Base-by-base conservation (phyloP, 2,888 invertebrate genomes). In the Gibbula magus region DNA sequence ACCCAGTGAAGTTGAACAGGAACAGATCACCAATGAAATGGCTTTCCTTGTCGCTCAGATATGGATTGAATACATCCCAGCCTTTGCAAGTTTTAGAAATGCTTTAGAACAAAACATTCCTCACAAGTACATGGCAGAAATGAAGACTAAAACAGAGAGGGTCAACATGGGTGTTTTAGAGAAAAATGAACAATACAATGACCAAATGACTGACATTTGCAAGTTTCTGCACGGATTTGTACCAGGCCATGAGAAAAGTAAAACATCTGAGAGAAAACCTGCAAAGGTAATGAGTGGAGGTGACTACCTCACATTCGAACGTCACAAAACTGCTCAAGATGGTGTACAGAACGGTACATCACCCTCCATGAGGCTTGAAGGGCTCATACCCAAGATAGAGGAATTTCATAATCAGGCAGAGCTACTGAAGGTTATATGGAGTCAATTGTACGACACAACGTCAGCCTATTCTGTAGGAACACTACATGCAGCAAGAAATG, bases 71-170 rank as follows among this genome's bases (percentile, higher is more conserved):
- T 75, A 79, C 39, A 79, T 79, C 29, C 74, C 74, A 18, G 51
- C 61, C n/a, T 74, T 79, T 35, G 18, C 13, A 25, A 13, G 8
- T 25, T 76, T 45, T 54, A 35, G 10, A 16, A 16, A n/a, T 39
- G 74, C 76, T 10, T 22, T 79, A 20, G 73, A 75, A 25, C 56
- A 67, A n/a, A 61, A 76, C 35, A 78, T 81, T 32, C 32, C 39
- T 2, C 81, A 78, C 25, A n/a, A 67, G 22, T 54, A 75, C 51
- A 54, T 78, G 75, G 66, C 66, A 54, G 78, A 81, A 67, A 81
- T 75, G 53, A 81, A 53, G 53, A 32, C 52, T n/a, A 67, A 74
- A 32, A 75, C 78, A 51, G 53, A 70, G 53, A 61, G 75, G 20
- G 20, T 54, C 54, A 76, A 54, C 54, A 18, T 54, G 3, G 54